Percentiles rank a stretch among this genome's conserved stretches.
Evolutionary conservation across 2,113 vertebrate species (phyloP).

Genomic region (Podarcis raffonei): DNA sequence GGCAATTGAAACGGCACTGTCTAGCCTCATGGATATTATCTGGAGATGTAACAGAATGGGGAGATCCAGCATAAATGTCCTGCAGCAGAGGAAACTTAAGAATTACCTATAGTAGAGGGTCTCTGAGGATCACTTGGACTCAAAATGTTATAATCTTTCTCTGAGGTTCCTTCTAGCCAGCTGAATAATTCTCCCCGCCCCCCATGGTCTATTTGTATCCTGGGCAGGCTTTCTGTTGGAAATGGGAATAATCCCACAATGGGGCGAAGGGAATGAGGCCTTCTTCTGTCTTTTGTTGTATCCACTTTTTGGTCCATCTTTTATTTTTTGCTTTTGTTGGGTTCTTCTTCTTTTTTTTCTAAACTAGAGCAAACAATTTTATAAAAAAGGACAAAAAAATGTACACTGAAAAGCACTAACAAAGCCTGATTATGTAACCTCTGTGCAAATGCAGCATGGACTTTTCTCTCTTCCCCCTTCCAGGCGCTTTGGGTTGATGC

Average conservation of each 20-base stretch:
- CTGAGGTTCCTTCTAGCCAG: not conserved
- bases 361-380: constrained; percentile 35
- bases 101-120: not conserved
- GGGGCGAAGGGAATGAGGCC: not conserved
- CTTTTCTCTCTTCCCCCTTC: constrained; percentile 67
- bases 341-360: not conserved
- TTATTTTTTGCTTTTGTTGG: constrained; percentile 30
- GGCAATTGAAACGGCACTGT: too few relatives aligned
- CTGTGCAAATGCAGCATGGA: constrained; percentile 84
- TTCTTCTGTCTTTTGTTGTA: constrained; percentile 1
- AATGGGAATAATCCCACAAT: not conserved
- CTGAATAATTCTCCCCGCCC: not conserved
- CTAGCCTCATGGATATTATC: not conserved
- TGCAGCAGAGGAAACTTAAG: not conserved
- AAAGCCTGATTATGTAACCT: constrained; percentile 78
- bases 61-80: not conserved
- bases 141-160: not conserved
- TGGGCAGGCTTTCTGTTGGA: not conserved
- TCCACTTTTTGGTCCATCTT: constrained; percentile 19
- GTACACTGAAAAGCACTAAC: constrained; percentile 80
- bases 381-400: constrained; percentile 27
- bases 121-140: not conserved
- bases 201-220: not conserved
- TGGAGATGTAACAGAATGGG: not conserved
- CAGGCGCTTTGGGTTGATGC: constrained; percentile 76